A percentile compares a stretch with the other conserved stretches of the same genome.
Conservation (phyloP, 2,113 vertebrate species). For the Oplegnathus fasciatus region DNA sequence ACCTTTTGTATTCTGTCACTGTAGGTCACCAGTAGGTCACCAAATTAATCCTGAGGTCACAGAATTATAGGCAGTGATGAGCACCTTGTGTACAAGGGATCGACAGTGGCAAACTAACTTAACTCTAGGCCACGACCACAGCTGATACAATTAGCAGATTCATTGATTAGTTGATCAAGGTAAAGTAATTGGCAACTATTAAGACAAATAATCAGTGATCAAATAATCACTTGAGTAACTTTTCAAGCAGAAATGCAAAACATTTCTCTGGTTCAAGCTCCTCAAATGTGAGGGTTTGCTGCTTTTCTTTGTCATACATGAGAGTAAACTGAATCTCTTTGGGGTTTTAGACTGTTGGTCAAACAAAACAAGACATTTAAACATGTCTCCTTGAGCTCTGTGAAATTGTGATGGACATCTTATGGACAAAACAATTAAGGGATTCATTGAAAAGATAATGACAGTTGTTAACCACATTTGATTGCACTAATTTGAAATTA, state of each 20-base stretch:
- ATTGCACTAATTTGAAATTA: not conserved
- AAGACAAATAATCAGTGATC: too few relatives aligned
- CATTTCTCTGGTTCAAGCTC: not conserved
- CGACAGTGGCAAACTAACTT: too few relatives aligned
- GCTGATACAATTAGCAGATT: too few relatives aligned
- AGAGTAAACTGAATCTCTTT: not conserved
- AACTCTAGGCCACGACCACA: too few relatives aligned
- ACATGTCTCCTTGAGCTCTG: not conserved
- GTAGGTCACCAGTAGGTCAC: conserved; percentile 5
- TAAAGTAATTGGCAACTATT: too few relatives aligned
- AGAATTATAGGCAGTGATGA: not conserved
- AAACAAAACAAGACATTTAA: not conserved
- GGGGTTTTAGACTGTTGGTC: not conserved
- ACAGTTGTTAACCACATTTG: not conserved
- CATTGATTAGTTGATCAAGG: too few relatives aligned
- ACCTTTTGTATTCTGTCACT: not conserved
- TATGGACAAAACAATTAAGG: not conserved
- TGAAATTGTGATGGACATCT: not conserved
- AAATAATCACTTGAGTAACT: too few relatives aligned
- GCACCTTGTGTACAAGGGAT: not conserved
- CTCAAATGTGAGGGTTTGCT: not conserved
- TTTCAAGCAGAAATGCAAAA: too few relatives aligned
- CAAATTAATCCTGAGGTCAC: not conserved
- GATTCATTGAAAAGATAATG: not conserved
- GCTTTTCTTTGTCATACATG: not conserved